Base-by-base conservation (phyloP, 1,140 invertebrate species). In the Drosophila orena region DNA sequence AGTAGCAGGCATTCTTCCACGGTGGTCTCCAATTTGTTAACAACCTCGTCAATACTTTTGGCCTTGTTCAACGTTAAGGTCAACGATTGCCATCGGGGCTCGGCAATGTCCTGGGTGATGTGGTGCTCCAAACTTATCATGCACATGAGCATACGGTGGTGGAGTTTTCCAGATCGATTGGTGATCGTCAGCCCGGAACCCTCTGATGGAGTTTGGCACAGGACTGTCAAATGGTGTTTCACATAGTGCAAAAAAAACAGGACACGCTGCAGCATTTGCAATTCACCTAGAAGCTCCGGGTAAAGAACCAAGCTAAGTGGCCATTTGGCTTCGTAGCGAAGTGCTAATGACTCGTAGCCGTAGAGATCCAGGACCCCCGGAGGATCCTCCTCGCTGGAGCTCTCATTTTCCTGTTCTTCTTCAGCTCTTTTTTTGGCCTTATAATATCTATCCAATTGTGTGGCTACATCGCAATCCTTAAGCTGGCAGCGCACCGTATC, bases 181-280 rank as follows among this genome's bases (percentile, higher is more conserved):
- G 27, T 61, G 7, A 46, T 24, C 15, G 20, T 49, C 8, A 49
- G 3, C 7, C 27, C 17, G 7, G 15, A 5, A 10, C 24, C 40
- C 2, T 53, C 35, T 2, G 43, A 15, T 4, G 68, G 43, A 7
- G 24, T 27, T 40, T 40, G 43, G 65, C 68, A 71, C 35, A 71
- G 34, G 2, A 43, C 17, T 2, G 43, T 24, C 35, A 84, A 4
- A 2, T 79, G 57, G 3, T 30, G 65, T 0, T 64, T 64, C 12
- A 89, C 73, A 30, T 84, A 79, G 37, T 46, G 72, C 47, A 89
- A 22, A 7, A 60, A 71, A 30, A 89, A 70, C 38, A 89, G 24
- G 2, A 90, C 58, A 1, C 84, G 77, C 22, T 84, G 77, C 20
- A 89, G n/a, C 1, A 84, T 24, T 14, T 90, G 84, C 37, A 89